A percentile compares a stretch with the other conserved stretches of the same genome.
These are phyloP conservation scores for Notodonta ziczac DNA, from an alignment of 2,888 invertebrate species.

Conservation along the genomic window DNA sequence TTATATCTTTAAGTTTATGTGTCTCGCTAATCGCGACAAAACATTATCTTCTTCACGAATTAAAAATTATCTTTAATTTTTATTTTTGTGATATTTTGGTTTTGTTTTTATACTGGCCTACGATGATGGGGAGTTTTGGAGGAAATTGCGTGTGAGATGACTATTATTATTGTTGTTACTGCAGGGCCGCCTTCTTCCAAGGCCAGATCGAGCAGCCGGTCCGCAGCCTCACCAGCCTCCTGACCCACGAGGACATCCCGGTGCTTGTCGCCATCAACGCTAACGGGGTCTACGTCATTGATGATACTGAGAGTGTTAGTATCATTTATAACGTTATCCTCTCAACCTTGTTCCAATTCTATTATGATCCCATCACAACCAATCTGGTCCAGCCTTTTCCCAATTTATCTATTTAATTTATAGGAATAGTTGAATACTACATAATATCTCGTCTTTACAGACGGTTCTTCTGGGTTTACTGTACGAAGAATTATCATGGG, in stretches of 20 bases:
- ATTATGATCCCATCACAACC: too few species aligned
- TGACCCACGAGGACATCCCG: conserved; percentile 94
- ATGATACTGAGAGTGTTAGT: conserved; percentile 93
- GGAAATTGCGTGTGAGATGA: too few species aligned
- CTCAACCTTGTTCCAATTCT: too few species aligned
- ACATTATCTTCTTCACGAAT: too few species aligned
- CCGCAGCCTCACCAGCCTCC: conserved; percentile 91
- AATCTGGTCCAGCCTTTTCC: too few species aligned
- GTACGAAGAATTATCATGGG: conserved; percentile 97
- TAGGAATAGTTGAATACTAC: not conserved
- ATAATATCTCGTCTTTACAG: conserved; percentile 68
- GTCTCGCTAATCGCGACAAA: too few species aligned
- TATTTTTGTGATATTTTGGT: too few species aligned
- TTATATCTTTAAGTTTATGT: too few species aligned
- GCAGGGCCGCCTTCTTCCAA: conserved; percentile 96
- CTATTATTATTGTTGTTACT: conserved; percentile 30
- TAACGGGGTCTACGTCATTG: conserved; percentile 93
- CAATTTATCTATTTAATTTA: not conserved
- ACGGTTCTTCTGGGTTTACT: conserved; percentile 92
- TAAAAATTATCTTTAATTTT: too few species aligned
- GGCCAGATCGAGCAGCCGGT: conserved; percentile 97
- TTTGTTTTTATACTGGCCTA: too few species aligned
- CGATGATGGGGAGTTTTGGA: too few species aligned
- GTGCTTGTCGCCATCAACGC: conserved; percentile 95
- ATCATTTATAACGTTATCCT: too few species aligned